phyloP scores from a whole-genome alignment of 1,140 invertebrate genomes.

The Drosophila parabipectinata region DNA sequence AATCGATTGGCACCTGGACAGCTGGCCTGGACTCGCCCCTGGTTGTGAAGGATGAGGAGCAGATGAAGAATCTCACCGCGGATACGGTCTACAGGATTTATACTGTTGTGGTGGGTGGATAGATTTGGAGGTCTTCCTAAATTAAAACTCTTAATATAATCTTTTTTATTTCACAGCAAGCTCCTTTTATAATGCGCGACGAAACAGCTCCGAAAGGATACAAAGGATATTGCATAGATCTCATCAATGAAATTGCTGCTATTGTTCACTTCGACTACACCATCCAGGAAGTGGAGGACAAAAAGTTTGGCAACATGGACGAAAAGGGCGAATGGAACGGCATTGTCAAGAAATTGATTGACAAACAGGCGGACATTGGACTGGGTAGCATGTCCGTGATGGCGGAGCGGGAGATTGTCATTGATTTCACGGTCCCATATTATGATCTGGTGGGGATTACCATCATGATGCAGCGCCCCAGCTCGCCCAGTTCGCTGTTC shows the following conservation, averaged over 20 bases:
- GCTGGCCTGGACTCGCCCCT: conserved; percentile 88
- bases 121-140: not conserved
- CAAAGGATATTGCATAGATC: conserved; percentile 96
- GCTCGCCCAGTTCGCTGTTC: conserved; percentile 93
- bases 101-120: conserved; percentile 88
- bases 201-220: conserved; percentile 88
- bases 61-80: conserved; percentile 90
- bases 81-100: conserved; percentile 92
- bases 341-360: conserved; percentile 94
- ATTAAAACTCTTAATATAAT: too few species aligned
- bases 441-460: conserved; percentile 97
- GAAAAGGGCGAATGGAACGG: conserved; percentile 96
- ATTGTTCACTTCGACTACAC: conserved; percentile 95
- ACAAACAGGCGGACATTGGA: conserved; percentile 95
- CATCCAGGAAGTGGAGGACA: conserved; percentile 91
- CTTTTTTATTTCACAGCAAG: conserved; percentile 86
- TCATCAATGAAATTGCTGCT: conserved; percentile 93
- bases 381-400: conserved; percentile 95
- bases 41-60: conserved; percentile 86
- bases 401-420: conserved; percentile 96
- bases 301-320: conserved; percentile 93
- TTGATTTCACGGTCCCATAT: conserved; percentile 97
- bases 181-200: conserved; percentile 93
- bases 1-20: conserved; percentile 88
- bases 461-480: conserved; percentile 88